Conservation (phyloP, 1,140 invertebrate genomes). For the Maconellicoccus hirsutus region DNA sequence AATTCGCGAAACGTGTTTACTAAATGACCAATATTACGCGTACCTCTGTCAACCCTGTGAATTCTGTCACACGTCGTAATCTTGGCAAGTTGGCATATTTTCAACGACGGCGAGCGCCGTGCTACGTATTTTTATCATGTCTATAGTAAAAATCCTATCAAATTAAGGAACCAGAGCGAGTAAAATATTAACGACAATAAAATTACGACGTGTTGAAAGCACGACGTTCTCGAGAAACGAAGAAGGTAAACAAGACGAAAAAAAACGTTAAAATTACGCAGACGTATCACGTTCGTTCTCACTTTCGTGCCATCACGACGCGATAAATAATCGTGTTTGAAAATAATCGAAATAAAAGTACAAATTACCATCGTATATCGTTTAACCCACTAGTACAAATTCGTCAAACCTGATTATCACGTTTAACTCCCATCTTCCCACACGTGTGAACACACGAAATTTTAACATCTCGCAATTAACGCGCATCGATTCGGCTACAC, state of each 20-base stretch:
- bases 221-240: background rate
- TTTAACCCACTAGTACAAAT: background rate
- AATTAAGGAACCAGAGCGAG: slow-evolving; percentile 2
- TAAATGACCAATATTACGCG: too few species aligned
- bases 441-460: background rate
- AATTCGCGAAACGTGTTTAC: too few species aligned
- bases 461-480: background rate
- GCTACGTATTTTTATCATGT: too few species aligned
- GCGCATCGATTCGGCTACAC: background rate
- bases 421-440: background rate
- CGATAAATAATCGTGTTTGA: too few species aligned
- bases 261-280: too few species aligned
- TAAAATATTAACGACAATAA: slow-evolving; percentile 1
- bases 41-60: too few species aligned
- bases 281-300: background rate
- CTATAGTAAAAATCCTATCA: too few species aligned
- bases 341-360: background rate
- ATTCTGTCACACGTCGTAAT: background rate
- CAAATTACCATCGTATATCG: background rate
- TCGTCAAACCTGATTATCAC: background rate
- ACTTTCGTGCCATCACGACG: background rate
- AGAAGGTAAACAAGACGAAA: background rate
- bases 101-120: too few species aligned
- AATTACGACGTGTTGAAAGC: background rate
- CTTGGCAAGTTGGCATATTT: too few species aligned